A percentile compares a stretch with the other conserved stretches of the same genome.
Conservation (phyloP, 2,113 vertebrate genomes). For the Tupaia chinensis region DNA sequence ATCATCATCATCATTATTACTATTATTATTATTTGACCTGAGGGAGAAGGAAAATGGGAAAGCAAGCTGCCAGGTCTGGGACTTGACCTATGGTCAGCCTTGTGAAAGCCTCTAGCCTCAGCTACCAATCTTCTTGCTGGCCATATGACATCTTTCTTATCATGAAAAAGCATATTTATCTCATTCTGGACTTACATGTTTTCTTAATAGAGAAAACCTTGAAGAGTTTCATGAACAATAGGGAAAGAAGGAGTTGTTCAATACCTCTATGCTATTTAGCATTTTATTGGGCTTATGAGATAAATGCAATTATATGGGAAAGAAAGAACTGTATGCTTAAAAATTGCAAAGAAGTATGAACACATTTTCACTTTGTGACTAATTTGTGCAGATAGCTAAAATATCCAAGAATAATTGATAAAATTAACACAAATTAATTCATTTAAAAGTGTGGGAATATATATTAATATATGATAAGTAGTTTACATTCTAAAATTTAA, state of each 20-base stretch:
- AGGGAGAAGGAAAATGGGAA: too few relatives aligned
- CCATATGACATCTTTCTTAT: not conserved
- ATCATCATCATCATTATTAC: too few relatives aligned
- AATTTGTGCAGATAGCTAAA: not conserved
- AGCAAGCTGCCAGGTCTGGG: too few relatives aligned
- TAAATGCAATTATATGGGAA: not conserved
- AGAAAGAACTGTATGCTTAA: not conserved
- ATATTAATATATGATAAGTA: not conserved
- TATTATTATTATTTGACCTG: too few relatives aligned
- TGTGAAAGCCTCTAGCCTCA: too few relatives aligned
- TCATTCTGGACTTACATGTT: not conserved
- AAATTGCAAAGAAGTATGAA: not conserved
- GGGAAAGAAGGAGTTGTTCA: not conserved
- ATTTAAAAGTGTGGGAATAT: not conserved
- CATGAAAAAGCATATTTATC: not conserved
- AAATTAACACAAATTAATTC: not conserved
- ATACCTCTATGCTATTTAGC: not conserved
- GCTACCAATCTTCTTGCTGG: too few relatives aligned
- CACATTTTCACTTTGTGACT: not conserved
- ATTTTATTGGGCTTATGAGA: not conserved
- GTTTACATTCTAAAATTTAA: not conserved
- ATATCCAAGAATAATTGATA: not conserved
- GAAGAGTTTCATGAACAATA: not conserved
- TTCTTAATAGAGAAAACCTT: not conserved
- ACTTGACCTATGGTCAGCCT: too few relatives aligned